Percentiles rank a stretch among this genome's conserved stretches.
Conservation (phyloP, 2,797 vertebrate genomes). For the Tenualosa thibaudeaui region DNA sequence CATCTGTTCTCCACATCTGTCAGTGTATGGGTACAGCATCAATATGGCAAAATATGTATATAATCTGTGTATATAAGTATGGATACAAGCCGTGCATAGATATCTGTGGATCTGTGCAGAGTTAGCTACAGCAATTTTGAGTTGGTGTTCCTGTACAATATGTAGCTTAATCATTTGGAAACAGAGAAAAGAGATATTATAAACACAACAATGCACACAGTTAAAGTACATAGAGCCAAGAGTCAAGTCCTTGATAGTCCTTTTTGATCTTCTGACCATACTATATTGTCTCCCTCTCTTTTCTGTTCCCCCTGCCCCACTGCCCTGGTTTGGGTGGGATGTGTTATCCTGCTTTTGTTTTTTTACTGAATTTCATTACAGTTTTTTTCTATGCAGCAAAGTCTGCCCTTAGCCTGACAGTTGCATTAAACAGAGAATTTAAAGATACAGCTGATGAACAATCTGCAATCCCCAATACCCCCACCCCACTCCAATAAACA, state of each 20-base stretch:
- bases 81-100: constrained; percentile 37
- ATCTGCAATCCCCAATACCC: not conserved
- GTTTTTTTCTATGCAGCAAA: not conserved
- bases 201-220: not conserved
- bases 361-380: not conserved
- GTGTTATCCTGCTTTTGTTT: not conserved
- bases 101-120: constrained; percentile 18
- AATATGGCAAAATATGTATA: constrained; percentile 16
- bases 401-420: not conserved
- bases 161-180: not conserved
- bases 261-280: not conserved
- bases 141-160: not conserved
- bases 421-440: not conserved
- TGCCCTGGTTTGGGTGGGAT: not conserved
- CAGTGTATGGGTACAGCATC: constrained; percentile 7
- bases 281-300: not conserved
- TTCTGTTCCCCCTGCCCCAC: not conserved
- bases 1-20: constrained; percentile 24
- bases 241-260: not conserved
- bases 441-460: not conserved
- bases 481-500: not conserved
- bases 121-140: not conserved
- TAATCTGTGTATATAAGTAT: constrained; percentile 12
- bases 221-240: not conserved
- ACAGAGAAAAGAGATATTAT: not conserved